These are phyloP conservation scores for Leptinotarsa lineolata DNA, from an alignment of 1,140 invertebrate genomes.

Conservation along the genomic window DNA sequence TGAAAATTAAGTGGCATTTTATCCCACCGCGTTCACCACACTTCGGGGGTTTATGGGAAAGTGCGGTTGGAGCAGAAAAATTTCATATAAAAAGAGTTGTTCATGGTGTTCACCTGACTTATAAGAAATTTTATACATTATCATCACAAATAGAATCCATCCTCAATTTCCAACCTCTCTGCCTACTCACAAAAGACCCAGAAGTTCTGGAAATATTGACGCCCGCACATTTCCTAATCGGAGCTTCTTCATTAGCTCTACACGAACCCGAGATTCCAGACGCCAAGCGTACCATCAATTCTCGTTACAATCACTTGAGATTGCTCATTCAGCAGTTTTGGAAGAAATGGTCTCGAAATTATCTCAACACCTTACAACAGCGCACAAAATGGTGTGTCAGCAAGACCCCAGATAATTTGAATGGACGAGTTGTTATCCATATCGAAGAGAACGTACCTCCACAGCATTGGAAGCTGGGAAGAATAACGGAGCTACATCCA, in stretches of 20 bases:
- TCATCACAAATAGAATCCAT: constrained; percentile 28
- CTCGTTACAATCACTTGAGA: constrained; percentile 15
- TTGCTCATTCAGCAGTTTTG: constrained; percentile 17
- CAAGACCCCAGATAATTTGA: constrained; percentile 42
- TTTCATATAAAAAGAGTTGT: constrained; percentile 13
- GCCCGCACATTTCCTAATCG: constrained; percentile 42
- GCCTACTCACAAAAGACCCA: constrained; percentile 34
- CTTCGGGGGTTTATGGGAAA: constrained; percentile 8
- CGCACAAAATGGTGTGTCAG: constrained; percentile 45
- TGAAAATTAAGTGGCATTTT: constrained; percentile 9
- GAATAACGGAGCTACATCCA: too few species aligned
- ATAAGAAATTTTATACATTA: constrained; percentile 20
- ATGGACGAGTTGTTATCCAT: constrained; percentile 34
- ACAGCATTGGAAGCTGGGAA: too few species aligned
- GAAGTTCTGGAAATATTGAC: constrained; percentile 35
- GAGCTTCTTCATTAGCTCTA: constrained; percentile 25
- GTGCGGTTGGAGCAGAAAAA: background rate
- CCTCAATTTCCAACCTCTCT: constrained; percentile 40
- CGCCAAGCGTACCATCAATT: background rate
- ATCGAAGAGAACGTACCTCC: too few species aligned
- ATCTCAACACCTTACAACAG: constrained; percentile 40
- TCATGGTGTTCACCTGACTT: background rate
- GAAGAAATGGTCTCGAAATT: constrained; percentile 37
- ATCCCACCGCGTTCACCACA: constrained; percentile 16
- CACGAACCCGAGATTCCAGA: constrained; percentile 10